phyloP scores from a whole-genome alignment of 2,888 invertebrate genomes.

The Sarcophaga subvicina region DNA sequence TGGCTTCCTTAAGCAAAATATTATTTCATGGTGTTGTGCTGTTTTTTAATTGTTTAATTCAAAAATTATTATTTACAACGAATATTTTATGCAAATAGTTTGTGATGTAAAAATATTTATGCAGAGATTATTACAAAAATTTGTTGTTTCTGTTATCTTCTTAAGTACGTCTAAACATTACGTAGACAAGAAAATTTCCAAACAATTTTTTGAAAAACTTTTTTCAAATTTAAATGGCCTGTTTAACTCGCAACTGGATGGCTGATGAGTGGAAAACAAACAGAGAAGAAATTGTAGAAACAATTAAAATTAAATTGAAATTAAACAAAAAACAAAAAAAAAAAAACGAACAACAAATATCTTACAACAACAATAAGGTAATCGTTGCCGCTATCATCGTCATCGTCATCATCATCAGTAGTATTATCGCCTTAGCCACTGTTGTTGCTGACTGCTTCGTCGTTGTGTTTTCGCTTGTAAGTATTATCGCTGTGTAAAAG shows the following conservation, averaged over 20 bases:
- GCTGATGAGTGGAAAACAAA: not conserved
- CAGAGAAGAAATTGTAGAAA: not conserved
- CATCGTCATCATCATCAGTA: not conserved
- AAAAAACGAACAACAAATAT: not conserved
- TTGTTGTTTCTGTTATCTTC: not conserved
- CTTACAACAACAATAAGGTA: not conserved
- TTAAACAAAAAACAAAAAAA: not conserved
- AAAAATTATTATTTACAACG: too few species aligned
- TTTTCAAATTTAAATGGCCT: constrained; percentile 24
- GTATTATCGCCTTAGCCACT: not conserved
- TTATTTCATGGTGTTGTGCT: too few species aligned
- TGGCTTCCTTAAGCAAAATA: too few species aligned
- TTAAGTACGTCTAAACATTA: constrained; percentile 19
- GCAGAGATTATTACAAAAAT: too few species aligned
- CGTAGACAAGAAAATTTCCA: constrained; percentile 17
- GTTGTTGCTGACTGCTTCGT: not conserved
- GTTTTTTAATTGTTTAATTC: too few species aligned
- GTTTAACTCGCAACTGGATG: constrained; percentile 31
- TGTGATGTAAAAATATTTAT: too few species aligned
- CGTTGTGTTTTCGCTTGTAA: not conserved
- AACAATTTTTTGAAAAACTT: constrained; percentile 26
- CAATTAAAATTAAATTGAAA: not conserved
- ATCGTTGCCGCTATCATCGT: not conserved
- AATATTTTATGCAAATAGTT: too few species aligned
- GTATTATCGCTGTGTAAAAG: constrained; percentile 8